A percentile compares a stretch with the other conserved stretches of the same genome.
These are phyloP conservation scores for Papilio polyxenes DNA, from an alignment of 1,140 invertebrate species.

Conservation along the genomic window DNA sequence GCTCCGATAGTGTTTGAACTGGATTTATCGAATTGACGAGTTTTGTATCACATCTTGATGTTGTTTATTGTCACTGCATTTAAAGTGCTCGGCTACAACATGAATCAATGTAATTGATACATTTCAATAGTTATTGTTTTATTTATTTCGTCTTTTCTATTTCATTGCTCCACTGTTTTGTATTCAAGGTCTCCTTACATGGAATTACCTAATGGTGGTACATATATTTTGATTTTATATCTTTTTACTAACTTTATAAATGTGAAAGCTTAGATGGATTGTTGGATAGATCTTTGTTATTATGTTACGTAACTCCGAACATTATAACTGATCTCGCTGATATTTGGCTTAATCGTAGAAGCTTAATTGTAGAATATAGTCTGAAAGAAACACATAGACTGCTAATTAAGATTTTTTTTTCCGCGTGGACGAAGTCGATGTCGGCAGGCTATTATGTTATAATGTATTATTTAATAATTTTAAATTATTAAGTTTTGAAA, in stretches of 20 bases:
- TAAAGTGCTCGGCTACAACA: background rate
- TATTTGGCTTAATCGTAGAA: too few relatives aligned
- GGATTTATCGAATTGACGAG: constrained; percentile 68
- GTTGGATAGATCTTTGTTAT: too few relatives aligned
- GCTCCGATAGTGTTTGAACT: constrained; percentile 67
- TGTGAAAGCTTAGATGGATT: background rate
- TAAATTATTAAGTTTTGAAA: constrained; percentile 41
- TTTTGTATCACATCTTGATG: constrained; percentile 38
- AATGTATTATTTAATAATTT: background rate
- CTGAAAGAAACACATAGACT: background rate
- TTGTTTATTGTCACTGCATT: constrained; percentile 36
- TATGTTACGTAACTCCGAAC: background rate
- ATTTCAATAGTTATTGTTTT: constrained; percentile 25
- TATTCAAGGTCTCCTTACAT: background rate
- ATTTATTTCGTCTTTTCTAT: constrained; percentile 14
- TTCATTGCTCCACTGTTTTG: background rate
- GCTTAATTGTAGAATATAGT: too few relatives aligned
- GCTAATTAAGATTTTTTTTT: background rate
- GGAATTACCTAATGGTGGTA: background rate
- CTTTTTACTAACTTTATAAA: background rate
- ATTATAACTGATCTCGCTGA: too few relatives aligned
- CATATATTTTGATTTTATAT: background rate
- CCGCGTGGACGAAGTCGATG: constrained; percentile 39
- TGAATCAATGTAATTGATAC: constrained; percentile 33
- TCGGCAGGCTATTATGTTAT: background rate